Evolutionary conservation across 2,888 invertebrate genomes (phyloP).

Genomic region (Latrodectus hesperus): DNA sequence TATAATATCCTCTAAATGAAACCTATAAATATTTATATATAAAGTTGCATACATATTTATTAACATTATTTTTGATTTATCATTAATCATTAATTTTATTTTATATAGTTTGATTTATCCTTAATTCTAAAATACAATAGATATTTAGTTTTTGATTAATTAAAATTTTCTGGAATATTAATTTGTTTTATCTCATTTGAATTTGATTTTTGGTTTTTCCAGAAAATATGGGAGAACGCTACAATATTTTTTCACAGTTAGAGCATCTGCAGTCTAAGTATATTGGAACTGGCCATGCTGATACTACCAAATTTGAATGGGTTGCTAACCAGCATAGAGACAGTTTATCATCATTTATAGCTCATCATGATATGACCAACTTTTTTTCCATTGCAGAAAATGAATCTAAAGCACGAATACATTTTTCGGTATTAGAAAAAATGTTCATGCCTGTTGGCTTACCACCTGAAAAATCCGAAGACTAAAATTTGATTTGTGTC

Average conservation of each 20-base stretch:
- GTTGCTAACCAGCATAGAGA: conserved; percentile 97
- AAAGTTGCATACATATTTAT: too few species aligned
- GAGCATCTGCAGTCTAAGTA: conserved; percentile 99
- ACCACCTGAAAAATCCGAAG: conserved; percentile 96
- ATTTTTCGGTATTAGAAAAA: conserved; percentile 96
- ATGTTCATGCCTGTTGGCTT: conserved; percentile 99
- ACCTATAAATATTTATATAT: too few species aligned
- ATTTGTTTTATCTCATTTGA: not conserved
- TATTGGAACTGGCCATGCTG: conserved; percentile 98
- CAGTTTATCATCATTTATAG: conserved; percentile 94
- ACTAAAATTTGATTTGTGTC: conserved; percentile 78
- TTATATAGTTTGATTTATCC: too few species aligned
- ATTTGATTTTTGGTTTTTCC: conserved; percentile 2
- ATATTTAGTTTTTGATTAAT: too few species aligned
- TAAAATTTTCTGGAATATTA: too few species aligned
- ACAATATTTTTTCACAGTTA: conserved; percentile 98
- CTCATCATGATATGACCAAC: conserved; percentile 95
- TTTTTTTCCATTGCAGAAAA: conserved; percentile 97
- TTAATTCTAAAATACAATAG: too few species aligned
- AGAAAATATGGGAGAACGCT: conserved; percentile 92
- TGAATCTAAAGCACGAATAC: conserved; percentile 94
- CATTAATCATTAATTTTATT: too few species aligned
- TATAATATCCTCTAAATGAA: too few species aligned
- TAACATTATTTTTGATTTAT: too few species aligned
- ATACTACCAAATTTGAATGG: conserved; percentile 98